Base-by-base conservation (phyloP, 2,797 vertebrate species). In the Artibeus lituratus region DNA sequence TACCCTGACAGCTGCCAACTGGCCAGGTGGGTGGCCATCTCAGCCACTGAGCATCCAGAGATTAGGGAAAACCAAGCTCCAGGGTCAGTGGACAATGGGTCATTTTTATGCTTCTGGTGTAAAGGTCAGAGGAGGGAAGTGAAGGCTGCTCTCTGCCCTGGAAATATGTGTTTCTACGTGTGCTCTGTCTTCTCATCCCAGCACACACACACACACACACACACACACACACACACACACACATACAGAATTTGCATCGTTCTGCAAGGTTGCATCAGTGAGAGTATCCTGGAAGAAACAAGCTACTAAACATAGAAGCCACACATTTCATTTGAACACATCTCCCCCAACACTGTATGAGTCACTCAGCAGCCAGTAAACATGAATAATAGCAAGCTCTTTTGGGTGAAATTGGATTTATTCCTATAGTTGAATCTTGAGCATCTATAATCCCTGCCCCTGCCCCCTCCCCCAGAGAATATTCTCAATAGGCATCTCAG, bases 71-170 rank as follows among this genome's bases (percentile, higher is more conserved):
- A 97, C 98, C 97, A 98, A 98, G 98, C 98, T 98, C 89, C 98
- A 98, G 98, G 98, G 98, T 98, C 98, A 98, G 98, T 85, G 94
- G 98, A 98, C 98, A 99, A 98, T 98, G 98, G 99, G 98, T 94
- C 89, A 90, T 95, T 94, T 59, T 96, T 90, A 88, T 91, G 95
- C 44, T 95, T 94, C 89, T 91, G 49, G 81, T 22, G 35, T 90
- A 95, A 96, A 97, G 84, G 89, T 95, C 96, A 96, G 91, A 92
- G n/a, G 73, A 94, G 82, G 44, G 15, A 91, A 91, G 65, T 32
- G 55, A 91, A 96, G 59, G 39, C 24, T 37, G 29, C 70, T 94
- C 51, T 78, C 24, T 18, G 39, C n/a, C 87, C 72, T 72, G 67
- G 82, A 95, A 96, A 91, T 53, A 81, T 15, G 59, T 35, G 59